Percentiles rank a stretch among this genome's conserved stretches.
Evolutionary conservation across 2,113 vertebrate species (phyloP).

Genomic region (Carlito syrichta): DNA sequence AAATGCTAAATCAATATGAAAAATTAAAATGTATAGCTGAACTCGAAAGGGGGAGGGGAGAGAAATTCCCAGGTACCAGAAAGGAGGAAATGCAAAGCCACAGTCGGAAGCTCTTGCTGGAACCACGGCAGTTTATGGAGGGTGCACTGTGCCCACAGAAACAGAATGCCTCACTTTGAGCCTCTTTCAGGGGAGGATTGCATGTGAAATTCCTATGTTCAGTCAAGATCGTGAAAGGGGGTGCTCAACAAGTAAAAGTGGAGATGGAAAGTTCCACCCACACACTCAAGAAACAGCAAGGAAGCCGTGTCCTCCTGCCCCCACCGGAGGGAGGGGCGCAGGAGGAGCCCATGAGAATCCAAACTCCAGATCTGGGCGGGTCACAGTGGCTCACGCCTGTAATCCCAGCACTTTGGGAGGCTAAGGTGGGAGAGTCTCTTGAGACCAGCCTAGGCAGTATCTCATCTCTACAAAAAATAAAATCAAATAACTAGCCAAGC

Average conservation of each 20-base stretch:
- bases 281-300: not conserved
- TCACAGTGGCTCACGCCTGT: no score
- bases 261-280: not conserved
- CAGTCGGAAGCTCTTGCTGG: not conserved
- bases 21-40: not conserved
- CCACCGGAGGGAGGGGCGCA: not conserved
- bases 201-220: not conserved
- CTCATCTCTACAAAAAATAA: no score
- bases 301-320: not conserved
- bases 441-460: no score
- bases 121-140: not conserved
- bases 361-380: no score
- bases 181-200: not conserved
- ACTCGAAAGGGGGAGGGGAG: not conserved
- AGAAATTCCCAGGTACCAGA: not conserved
- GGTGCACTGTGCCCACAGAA: not conserved
- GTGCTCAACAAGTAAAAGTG: not conserved
- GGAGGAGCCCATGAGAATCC: not conserved
- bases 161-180: not conserved
- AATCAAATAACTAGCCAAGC: no score
- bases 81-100: constrained; percentile 3
- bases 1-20: constrained; percentile 17
- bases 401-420: no score
- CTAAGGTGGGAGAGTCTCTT: no score
- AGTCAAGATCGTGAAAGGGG: not conserved